These are phyloP conservation scores for Campoplex capitator DNA, from an alignment of 2,888 invertebrate species.

Conservation along the genomic window DNA sequence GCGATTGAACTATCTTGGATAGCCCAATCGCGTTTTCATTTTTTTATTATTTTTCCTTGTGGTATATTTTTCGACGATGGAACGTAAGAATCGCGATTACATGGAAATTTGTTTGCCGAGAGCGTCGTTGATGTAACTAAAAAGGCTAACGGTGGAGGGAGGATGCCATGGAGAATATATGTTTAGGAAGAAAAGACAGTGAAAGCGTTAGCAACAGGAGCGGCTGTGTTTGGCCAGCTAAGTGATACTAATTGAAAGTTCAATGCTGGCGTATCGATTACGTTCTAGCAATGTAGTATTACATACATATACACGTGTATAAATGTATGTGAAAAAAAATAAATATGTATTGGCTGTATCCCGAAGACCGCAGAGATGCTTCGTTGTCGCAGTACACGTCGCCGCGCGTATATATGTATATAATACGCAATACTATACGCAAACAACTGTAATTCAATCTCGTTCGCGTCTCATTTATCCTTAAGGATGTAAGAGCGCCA, in stretches of 20 bases:
- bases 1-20: background rate
- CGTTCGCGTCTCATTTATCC: conserved; percentile 76
- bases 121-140: conserved; percentile 49
- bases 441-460: conserved; percentile 75
- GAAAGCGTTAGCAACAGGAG: conserved; percentile 75
- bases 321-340: background rate
- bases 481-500: conserved; percentile 3
- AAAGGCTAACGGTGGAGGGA: conserved; percentile 42
- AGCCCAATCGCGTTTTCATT: too few species aligned
- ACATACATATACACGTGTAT: background rate
- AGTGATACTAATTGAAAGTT: conserved; percentile 84
- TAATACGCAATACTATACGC: background rate
- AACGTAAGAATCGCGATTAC: conserved; percentile 3
- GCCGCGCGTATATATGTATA: too few species aligned
- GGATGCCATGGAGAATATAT: conserved; percentile 22
- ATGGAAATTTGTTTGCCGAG: background rate
- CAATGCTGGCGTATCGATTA: conserved; percentile 82
- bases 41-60: background rate
- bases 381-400: conserved; percentile 53
- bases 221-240: conserved; percentile 83
- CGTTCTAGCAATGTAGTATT: conserved; percentile 45
- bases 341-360: background rate
- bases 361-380: conserved; percentile 6
- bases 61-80: conserved; percentile 3
- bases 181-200: conserved; percentile 24